Evolutionary conservation across 2,888 invertebrate genomes (phyloP).

Genomic region (Cinara cedri): DNA sequence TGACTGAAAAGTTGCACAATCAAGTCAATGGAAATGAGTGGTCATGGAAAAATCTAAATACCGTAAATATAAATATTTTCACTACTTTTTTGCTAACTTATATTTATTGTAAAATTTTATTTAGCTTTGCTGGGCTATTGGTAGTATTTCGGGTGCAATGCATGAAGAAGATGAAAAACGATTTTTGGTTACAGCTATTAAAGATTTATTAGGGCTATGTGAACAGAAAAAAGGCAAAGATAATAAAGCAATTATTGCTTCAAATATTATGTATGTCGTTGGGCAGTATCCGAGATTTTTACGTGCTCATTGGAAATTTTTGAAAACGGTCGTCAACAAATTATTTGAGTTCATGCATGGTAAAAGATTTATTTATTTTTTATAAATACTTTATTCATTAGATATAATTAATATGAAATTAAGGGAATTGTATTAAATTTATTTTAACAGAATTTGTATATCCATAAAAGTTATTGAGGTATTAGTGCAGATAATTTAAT

Average conservation of each 20-base stretch:
- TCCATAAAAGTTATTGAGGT: background rate
- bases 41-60: conserved; percentile 99
- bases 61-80: conserved; percentile 65
- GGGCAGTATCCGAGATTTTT: conserved; percentile 99
- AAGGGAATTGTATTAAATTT: background rate
- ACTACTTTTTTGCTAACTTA: conserved; percentile 33
- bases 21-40: conserved; percentile 98
- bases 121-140: conserved; percentile 97
- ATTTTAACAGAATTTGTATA: background rate
- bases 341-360: conserved; percentile 99
- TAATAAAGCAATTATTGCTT: conserved; percentile 99
- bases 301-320: conserved; percentile 99
- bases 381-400: background rate
- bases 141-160: conserved; percentile 98
- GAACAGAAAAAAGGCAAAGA: conserved; percentile 99
- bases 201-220: conserved; percentile 94
- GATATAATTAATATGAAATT: background rate
- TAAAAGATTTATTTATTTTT: conserved; percentile 60
- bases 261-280: conserved; percentile 99
- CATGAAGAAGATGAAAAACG: conserved; percentile 99
- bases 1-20: conserved; percentile 97
- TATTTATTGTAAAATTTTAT: conserved; percentile 59
- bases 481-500: background rate
- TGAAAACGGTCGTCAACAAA: conserved; percentile 99
- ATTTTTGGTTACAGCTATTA: conserved; percentile 98